These are phyloP conservation scores for Triplophysa dalaica DNA, from an alignment of 2,113 vertebrate genomes.

Conservation along the genomic window DNA sequence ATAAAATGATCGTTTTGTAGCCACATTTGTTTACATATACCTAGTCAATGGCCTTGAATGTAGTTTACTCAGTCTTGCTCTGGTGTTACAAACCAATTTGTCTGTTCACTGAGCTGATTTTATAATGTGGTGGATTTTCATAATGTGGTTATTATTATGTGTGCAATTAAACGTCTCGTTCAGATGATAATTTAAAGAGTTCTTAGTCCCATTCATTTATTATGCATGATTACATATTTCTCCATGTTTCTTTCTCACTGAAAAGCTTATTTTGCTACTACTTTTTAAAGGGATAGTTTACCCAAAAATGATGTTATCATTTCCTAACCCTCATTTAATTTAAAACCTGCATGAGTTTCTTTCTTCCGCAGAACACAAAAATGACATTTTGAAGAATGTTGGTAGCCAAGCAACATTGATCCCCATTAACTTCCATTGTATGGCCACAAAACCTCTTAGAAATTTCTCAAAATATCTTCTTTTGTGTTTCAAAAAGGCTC, in stretches of 20 bases:
- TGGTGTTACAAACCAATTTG: constrained; percentile 12
- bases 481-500: no score
- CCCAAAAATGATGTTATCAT: no score
- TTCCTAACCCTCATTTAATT: no score
- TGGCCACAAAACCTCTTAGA: no score
- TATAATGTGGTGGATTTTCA: constrained; percentile 14
- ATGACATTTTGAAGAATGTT: no score
- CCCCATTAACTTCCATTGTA: no score
- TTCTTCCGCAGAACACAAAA: no score
- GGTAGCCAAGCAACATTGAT: no score
- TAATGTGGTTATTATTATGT: not conserved
- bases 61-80: not conserved
- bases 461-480: no score
- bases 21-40: constrained; percentile 36
- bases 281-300: no score
- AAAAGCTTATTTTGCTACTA: not conserved
- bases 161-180: constrained; percentile 21
- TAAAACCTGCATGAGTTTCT: no score
- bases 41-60: not conserved
- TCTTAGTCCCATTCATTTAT: not conserved
- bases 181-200: not conserved
- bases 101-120: constrained; percentile 11
- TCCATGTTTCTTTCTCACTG: not conserved
- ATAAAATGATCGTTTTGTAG: constrained; percentile 59
- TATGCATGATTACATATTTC: not conserved